Evolutionary conservation across 2,797 vertebrate genomes (phyloP).

Genomic region (Darevskia nairensis): DNA sequence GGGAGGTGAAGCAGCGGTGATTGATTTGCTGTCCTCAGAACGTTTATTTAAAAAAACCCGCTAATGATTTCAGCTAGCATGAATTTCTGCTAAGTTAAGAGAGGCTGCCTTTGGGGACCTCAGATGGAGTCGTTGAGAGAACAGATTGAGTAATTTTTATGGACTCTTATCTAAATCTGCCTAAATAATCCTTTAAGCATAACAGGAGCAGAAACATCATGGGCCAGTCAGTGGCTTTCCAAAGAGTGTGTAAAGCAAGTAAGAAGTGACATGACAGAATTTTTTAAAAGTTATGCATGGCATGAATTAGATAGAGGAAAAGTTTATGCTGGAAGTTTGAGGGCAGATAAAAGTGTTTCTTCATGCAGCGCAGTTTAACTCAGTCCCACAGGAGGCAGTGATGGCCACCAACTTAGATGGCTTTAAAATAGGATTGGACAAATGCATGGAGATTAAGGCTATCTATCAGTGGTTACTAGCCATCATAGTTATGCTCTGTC

Average conservation of each 20-base stretch:
- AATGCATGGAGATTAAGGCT: too few species aligned
- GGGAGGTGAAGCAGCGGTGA: constrained; percentile 37
- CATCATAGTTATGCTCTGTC: too few species aligned
- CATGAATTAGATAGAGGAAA: too few species aligned
- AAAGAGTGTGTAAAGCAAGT: background rate
- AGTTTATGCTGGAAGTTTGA: too few species aligned
- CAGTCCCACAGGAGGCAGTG: too few species aligned
- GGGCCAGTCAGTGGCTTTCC: background rate
- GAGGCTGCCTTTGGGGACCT: constrained; percentile 21
- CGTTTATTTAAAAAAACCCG: constrained; percentile 38
- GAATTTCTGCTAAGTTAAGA: constrained; percentile 25
- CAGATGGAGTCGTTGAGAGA: background rate
- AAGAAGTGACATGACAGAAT: too few species aligned
- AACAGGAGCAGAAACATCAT: background rate
- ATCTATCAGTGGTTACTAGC: too few species aligned
- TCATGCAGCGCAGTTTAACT: too few species aligned
- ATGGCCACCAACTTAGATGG: too few species aligned
- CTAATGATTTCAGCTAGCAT: constrained; percentile 38
- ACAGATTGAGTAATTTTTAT: constrained; percentile 8
- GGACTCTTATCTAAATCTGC: background rate
- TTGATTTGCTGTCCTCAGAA: constrained; percentile 46
- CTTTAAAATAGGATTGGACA: too few species aligned
- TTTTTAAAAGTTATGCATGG: too few species aligned
- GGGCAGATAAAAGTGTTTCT: too few species aligned
- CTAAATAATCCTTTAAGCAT: background rate